Evolutionary conservation across 2,888 invertebrate species (phyloP).

Genomic region (Pyrgus malvae): DNA sequence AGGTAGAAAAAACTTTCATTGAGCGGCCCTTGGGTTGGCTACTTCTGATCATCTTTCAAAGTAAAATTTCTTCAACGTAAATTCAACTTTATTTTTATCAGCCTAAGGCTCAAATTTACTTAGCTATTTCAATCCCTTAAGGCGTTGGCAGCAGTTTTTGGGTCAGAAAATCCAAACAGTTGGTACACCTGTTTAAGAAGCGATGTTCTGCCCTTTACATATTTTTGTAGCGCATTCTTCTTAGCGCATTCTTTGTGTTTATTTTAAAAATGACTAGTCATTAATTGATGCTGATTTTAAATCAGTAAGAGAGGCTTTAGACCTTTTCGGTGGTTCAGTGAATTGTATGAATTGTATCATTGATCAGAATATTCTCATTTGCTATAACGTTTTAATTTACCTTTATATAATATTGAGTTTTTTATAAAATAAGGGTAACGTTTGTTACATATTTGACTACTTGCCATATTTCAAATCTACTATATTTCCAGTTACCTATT

Average conservation of each 20-base stretch:
- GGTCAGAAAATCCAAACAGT: constrained; percentile 25
- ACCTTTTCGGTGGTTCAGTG: no score
- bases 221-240: constrained; percentile 73
- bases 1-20: constrained; percentile 47
- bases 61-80: constrained; percentile 24
- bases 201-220: constrained; percentile 64
- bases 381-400: no score
- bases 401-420: no score
- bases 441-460: no score
- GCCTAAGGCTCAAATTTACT: background rate
- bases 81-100: constrained; percentile 27
- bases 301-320: no score
- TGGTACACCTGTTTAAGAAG: constrained; percentile 70
- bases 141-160: constrained; percentile 1
- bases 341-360: no score
- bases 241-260: constrained; percentile 61
- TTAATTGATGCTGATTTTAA: constrained; percentile 19
- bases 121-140: background rate
- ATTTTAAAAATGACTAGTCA: constrained; percentile 39
- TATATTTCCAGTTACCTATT: no score
- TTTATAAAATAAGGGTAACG: no score
- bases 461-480: no score
- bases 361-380: no score
- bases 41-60: background rate
- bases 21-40: constrained; percentile 39